phyloP scores from a whole-genome alignment of 2,113 vertebrate species.

The Eubucco bourcierii region DNA sequence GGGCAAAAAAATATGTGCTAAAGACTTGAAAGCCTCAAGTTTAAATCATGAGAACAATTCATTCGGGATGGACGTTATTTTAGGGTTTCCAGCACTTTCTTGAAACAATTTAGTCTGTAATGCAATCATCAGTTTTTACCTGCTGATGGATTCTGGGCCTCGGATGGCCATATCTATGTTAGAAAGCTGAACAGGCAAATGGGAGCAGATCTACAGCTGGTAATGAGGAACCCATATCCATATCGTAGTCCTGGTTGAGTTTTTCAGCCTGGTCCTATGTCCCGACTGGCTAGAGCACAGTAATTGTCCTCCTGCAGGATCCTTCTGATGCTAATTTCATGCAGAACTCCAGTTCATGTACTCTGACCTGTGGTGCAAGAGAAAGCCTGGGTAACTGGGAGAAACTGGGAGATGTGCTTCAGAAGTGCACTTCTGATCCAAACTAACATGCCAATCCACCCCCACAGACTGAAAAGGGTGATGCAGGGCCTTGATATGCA shows the following conservation, averaged over 20 bases:
- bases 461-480: neutral
- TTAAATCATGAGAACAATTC: neutral
- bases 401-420: neutral
- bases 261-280: neutral
- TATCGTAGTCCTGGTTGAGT: fast-evolving
- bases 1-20: neutral
- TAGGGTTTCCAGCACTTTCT: neutral
- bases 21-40: neutral
- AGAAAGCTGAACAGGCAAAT: neutral
- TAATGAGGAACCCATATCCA: fast-evolving
- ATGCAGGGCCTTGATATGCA: neutral
- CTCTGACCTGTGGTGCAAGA: neutral
- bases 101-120: neutral
- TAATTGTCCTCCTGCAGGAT: neutral
- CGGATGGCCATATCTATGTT: neutral
- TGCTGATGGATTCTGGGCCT: neutral
- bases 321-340: neutral
- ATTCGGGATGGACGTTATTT: neutral
- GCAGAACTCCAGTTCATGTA: neutral
- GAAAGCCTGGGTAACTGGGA: neutral
- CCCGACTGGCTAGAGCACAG: neutral
- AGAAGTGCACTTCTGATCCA: neutral
- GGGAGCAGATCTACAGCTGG: neutral
- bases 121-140: neutral
- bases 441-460: neutral